phyloP scores from a whole-genome alignment of 2,113 vertebrate species.

The Lates calcarifer region DNA sequence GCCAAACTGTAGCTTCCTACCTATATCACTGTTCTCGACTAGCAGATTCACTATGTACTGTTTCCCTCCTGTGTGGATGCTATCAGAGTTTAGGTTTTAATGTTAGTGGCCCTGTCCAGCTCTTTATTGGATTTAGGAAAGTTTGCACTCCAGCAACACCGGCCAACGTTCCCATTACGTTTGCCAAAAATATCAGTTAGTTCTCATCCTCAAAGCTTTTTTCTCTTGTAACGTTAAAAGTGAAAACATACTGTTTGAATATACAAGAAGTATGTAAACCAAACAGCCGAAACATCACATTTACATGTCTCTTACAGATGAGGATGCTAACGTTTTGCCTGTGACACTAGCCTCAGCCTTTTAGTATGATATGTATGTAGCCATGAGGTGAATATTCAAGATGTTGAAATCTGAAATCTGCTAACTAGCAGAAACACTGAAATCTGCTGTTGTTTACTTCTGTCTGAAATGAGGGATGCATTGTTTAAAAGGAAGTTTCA shows the following conservation, averaged over 20 bases:
- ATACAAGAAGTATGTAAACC: not conserved
- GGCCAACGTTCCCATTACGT: not conserved
- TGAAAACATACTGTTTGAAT: not conserved
- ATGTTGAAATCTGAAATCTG: too few relatives aligned
- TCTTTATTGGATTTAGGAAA: not conserved
- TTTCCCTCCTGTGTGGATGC: not conserved
- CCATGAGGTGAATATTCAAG: not conserved
- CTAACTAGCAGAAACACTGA: not conserved
- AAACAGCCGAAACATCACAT: not conserved
- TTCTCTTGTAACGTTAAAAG: not conserved
- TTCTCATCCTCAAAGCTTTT: not conserved
- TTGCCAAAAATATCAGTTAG: slow-evolving; percentile 1
- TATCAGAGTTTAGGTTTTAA: not conserved
- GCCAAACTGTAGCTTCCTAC: too few relatives aligned
- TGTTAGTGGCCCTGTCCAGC: not conserved
- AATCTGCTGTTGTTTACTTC: not conserved
- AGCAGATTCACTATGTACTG: too few relatives aligned
- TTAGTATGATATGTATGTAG: too few relatives aligned
- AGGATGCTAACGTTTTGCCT: too few relatives aligned
- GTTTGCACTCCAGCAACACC: not conserved
- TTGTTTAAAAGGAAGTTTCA: not conserved
- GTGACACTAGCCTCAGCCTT: not conserved
- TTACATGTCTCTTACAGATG: too few relatives aligned
- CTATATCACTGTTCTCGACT: too few relatives aligned
- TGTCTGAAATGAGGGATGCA: not conserved